Conservation (phyloP, 2,113 vertebrate species). For the Euleptes europaea region DNA sequence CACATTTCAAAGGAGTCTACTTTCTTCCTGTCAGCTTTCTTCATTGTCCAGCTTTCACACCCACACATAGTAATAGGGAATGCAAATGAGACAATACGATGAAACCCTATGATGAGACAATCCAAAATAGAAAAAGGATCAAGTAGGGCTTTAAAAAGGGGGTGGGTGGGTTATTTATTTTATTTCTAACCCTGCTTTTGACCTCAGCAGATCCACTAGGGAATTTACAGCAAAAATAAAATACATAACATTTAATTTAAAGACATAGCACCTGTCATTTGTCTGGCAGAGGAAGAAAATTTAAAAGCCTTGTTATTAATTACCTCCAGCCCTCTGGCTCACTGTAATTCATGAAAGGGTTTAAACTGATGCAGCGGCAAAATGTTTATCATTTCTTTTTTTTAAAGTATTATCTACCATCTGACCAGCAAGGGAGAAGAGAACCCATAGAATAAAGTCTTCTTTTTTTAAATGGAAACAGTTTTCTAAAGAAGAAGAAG, state of each 20-base stretch:
- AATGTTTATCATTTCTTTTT: neutral
- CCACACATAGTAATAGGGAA: no score
- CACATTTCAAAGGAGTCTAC: no score
- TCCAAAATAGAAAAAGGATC: no score
- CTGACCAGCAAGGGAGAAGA: neutral
- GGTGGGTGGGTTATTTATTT: neutral
- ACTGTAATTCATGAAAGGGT: neutral
- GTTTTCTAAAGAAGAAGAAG: neutral
- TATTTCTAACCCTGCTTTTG: conserved; percentile 1
- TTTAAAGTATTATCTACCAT: neutral
- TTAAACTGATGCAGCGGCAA: neutral
- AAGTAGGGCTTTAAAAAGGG: neutral
- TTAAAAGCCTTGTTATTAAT: neutral
- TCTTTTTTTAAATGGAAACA: neutral
- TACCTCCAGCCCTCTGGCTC: neutral
- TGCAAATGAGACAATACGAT: no score
- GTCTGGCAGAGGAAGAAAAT: neutral
- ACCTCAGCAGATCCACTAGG: neutral
- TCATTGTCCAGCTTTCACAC: no score
- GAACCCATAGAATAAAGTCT: neutral
- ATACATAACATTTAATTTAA: neutral
- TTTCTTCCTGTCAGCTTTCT: no score
- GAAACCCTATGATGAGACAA: no score
- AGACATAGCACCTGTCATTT: neutral
- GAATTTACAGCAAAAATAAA: neutral